These are phyloP conservation scores for Philopotamus ludificatus DNA, from an alignment of 1,140 invertebrate species.

Conservation along the genomic window DNA sequence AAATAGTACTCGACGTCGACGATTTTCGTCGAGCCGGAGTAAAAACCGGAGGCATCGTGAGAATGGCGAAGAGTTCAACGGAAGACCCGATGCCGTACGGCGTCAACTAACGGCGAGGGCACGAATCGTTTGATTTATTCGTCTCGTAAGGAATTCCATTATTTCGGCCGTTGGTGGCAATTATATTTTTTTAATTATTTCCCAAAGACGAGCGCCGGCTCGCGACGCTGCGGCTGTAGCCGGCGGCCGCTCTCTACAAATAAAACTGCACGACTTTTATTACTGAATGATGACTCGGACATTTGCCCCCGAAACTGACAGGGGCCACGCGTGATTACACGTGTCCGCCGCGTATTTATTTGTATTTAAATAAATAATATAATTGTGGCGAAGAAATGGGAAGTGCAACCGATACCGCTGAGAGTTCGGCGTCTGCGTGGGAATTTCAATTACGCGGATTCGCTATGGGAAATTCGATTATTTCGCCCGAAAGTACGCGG, in stretches of 20 bases:
- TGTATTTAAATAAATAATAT: too few species aligned
- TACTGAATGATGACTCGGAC: constrained; percentile 33
- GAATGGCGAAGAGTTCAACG: neutral
- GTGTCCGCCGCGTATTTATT: neutral
- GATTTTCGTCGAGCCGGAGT: too few species aligned
- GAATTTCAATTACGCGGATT: too few species aligned
- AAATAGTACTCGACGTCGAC: too few species aligned
- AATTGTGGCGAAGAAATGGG: too few species aligned
- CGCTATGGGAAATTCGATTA: too few species aligned
- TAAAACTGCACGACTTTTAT: constrained; percentile 37
- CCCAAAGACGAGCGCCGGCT: neutral
- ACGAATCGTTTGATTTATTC: neutral
- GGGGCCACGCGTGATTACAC: neutral
- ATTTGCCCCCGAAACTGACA: constrained; percentile 9
- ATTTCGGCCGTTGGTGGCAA: neutral
- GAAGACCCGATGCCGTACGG: neutral
- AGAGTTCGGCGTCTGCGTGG: too few species aligned
- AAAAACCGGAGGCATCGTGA: neutral
- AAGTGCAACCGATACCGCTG: too few species aligned
- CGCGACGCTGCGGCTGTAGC: neutral
- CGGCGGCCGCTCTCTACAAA: constrained; percentile 13
- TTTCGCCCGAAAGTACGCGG: too few species aligned
- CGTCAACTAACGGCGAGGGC: neutral
- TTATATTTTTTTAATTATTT: constrained; percentile 13
- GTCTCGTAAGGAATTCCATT: neutral